Evolutionary conservation across 2,113 vertebrate genomes (phyloP), one percentile per base, ranked within the genome.

Genomic region (Lucifuga dentata): DNA sequence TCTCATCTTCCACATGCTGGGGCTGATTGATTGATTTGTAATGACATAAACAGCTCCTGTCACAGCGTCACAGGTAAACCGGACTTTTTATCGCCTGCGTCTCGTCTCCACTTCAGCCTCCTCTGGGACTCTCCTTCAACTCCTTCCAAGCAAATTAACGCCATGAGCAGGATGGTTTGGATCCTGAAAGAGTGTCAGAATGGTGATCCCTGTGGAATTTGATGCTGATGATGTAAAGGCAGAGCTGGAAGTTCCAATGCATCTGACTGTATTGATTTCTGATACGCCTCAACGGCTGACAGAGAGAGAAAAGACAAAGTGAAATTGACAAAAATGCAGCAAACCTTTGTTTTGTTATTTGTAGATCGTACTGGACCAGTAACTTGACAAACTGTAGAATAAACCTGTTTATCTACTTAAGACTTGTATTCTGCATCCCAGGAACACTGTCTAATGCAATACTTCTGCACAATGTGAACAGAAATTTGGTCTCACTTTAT

Each of bases 21-120:
- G 48, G 48, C 45, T 79, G 71, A 83, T 66, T 75, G 66, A 78
- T 73, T 87, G 80, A 84, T 76, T 85, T 78, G 43, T 83, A 64
- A 86, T 79, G 84, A 53, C 72, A 73, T 49, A 74, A 85, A 65
- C 51, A 65, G 48, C 36, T n/a, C 10, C 40, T 19, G 5, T 53
- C 55, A 39, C 58, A 75, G 58, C 58, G 17, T 32, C 51, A 1
- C 21, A 24, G 46, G 33, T 36, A 45, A 46, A 50, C 48, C 55
- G 55, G 49, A 50, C 44, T 63, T 68, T 68, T 59, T 59, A 12
- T 3, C 19, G 12, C 48, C 53, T 43, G 41, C 44, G 1, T 40
- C 66, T 24, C 5, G 17, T 50, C 61, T 29, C 2, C 29, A 43
- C 56, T 17, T 46, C 19, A 53, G 12, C 21, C 43, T 55, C 51